Evolutionary conservation across 2,888 invertebrate species (phyloP), one percentile per base, ranked within the genome.

Genomic region (Patella pellucida): DNA sequence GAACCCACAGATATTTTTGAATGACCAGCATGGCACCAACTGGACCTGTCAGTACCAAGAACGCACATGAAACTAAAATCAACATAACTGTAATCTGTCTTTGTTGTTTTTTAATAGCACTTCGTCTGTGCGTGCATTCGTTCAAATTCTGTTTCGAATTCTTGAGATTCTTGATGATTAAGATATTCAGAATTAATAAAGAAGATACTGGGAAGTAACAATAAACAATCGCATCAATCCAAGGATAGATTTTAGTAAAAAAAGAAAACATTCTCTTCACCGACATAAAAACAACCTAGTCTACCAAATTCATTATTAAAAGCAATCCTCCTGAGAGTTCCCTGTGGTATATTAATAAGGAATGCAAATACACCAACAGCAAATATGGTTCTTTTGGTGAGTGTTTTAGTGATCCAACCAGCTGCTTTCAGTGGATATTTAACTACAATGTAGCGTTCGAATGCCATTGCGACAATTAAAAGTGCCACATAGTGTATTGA

Each of bases 171-270:
- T 51, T 23, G 71, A 77, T 74, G 68, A 79, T 77, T 41, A 76
- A 74, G 12, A 77, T 67, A 69, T 79, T 79, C 52, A 79, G 70
- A 16, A 77, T 70, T 52, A 77, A 76, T 15, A 77, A 74, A 14
- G 73, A 54, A 15, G 72, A 67, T 19, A 74, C 52, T 7, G 77
- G 79, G 11, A 77, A 72, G 73, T 76, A 79, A 69, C 77, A 78
- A 68, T 79, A 79, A 50, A 79, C 71, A 41, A 74, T 70, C 16
- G 76, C 71, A 19, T 79, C 79, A 41, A 79, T 77, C 79, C 77
- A 79, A 3, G 79, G 76, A 72, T 72, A 79, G 51, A 77, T 56
- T 68, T 76, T 71, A 54, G n/a, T 62, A 31, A 52, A 77, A 52
- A 72, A 76, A 77, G 71, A 52, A 72, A 52, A 62, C 71, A 41